Base-by-base conservation (phyloP, 2,113 vertebrate genomes). In the Ginglymostoma cirratum region DNA sequence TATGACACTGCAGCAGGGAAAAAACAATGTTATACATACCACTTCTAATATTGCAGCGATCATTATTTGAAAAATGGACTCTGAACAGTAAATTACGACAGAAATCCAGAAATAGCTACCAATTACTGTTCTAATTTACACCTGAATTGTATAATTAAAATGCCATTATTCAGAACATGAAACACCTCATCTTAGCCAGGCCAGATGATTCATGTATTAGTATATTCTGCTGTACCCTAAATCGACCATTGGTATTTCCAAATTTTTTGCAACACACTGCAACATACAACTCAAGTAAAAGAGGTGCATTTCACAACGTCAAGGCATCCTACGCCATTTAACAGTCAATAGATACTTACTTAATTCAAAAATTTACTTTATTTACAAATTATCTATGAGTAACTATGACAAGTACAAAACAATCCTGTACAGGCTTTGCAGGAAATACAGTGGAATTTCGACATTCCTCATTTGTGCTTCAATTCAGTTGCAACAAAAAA, bases 31-130 rank as follows among this genome's bases (percentile, higher is more conserved):
- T 98, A 98, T 2, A 27, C 27, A 61, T 96, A 96, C 97, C 98
- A 98, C 98, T 98, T 97, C 97, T 97, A 97, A 97, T 97, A 97
- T 97, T 97, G 97, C 96, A 97, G 97, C 98, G 97, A 97, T 98
- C 98, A 98, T 98, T 97, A 96, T 93, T 95, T 48, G 94, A 48
- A 24, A 72, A 95, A 34, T 72, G 3, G 30, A 52, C 48, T 72
- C 27, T 34, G 66, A 67, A 38, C 65, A 65, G 4, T 42, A 65
- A 93, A n/a, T 65, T 93, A 23, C 17, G 7, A 24, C 66, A 93
- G 65, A 93, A 38, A 61, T 23, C 61, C 61, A 92, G 27, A 34
- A 70, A 27, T 34, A 95, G 67, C 69, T 76, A 69, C 94, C 67
- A 34, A 66, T 72, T 95, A 45, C 42, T 72, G 27, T 72, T 72